Evolutionary conservation across 1,140 invertebrate species (phyloP).

Genomic region (Zaprionus ornatus): DNA sequence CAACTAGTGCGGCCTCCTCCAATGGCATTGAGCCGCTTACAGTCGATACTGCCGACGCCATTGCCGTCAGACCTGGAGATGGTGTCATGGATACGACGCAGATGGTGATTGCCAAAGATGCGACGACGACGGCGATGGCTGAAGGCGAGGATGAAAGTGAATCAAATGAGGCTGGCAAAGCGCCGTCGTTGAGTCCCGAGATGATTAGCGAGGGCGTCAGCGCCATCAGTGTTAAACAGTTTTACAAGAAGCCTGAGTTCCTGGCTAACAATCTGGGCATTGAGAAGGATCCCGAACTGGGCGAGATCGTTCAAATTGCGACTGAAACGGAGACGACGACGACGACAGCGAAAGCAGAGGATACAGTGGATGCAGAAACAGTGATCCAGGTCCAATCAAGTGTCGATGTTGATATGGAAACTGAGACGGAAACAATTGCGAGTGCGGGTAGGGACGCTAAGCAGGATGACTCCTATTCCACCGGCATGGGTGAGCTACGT

Average conservation of each 20-base stretch:
- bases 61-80: not conserved
- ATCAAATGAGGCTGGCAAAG: conserved; percentile 50
- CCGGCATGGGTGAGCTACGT: conserved; percentile 42
- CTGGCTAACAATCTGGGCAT: conserved; percentile 83
- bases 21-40: conserved; percentile 66
- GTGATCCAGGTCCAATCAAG: not conserved
- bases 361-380: not conserved
- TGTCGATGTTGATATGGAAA: conserved; percentile 9
- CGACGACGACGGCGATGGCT: not conserved
- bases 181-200: conserved; percentile 72
- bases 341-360: not conserved
- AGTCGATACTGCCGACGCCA: conserved; percentile 53
- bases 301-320: conserved; percentile 80
- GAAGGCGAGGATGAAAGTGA: conserved; percentile 3
- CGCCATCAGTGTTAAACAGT: conserved; percentile 78
- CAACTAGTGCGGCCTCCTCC: conserved; percentile 7
- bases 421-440: not conserved
- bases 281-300: conserved; percentile 81
- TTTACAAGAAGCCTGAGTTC: conserved; percentile 83
- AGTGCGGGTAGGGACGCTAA: conserved; percentile 4
- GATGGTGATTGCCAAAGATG: conserved; percentile 11
- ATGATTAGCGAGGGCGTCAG: conserved; percentile 80
- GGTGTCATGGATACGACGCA: not conserved
- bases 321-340: conserved; percentile 25
- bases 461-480: conserved; percentile 18